phyloP scores from a whole-genome alignment of 2,797 vertebrate species.

The Argya squamiceps region DNA sequence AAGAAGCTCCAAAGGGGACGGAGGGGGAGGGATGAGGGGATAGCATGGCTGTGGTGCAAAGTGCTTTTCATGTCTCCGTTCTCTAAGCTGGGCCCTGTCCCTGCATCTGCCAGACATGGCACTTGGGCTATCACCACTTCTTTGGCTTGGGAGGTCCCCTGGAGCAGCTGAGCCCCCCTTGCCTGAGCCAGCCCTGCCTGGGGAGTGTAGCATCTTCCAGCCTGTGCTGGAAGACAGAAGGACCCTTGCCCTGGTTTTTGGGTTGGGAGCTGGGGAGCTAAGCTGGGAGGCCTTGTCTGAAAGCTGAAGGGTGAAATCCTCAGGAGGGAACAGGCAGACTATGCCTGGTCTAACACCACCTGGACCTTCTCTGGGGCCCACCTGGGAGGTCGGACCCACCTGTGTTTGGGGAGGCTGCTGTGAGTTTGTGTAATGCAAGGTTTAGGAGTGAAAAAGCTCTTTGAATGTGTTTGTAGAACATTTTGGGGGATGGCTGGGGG shows the following conservation, averaged over 20 bases:
- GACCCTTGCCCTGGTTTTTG: background rate
- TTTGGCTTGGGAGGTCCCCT: background rate
- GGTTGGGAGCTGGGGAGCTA: background rate
- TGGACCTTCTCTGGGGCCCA: background rate
- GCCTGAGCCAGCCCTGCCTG: background rate
- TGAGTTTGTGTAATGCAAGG: background rate
- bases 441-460: background rate
- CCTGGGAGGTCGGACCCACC: background rate
- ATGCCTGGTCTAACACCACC: background rate
- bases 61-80: constrained; percentile 25
- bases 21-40: constrained; percentile 12
- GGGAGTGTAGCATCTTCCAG: background rate
- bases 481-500: background rate
- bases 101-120: background rate
- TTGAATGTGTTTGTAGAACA: background rate
- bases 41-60: background rate
- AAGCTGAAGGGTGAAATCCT: background rate
- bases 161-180: background rate
- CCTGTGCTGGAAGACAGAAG: background rate
- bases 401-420: background rate
- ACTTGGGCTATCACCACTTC: background rate
- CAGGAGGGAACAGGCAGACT: background rate
- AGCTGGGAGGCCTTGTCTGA: background rate
- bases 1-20: constrained; percentile 56
- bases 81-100: background rate